phyloP scores from a whole-genome alignment of 2,113 vertebrate species.

The Turnix velox region DNA sequence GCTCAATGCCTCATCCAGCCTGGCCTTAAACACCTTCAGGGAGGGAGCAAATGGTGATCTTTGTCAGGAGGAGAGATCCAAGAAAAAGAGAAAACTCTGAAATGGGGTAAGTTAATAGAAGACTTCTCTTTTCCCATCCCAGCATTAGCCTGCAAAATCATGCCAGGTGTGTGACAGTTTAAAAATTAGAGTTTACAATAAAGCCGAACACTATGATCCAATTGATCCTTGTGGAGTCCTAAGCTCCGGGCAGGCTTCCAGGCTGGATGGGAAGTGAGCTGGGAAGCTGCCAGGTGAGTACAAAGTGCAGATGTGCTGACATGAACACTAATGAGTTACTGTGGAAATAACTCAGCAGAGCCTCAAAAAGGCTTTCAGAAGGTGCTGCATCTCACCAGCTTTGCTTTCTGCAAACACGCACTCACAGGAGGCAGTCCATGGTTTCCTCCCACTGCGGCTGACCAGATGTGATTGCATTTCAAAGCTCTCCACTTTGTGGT shows the following conservation, averaged over 20 bases:
- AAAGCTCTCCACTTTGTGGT: background rate
- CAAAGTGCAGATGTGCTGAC: background rate
- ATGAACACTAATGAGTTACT: accelerated
- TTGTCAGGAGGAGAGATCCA: background rate
- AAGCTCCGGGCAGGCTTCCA: background rate
- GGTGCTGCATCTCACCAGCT: background rate
- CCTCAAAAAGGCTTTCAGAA: background rate
- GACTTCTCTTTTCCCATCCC: background rate
- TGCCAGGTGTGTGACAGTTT: background rate
- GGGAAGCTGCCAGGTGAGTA: background rate
- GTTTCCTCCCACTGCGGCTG: background rate
- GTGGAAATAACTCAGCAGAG: background rate
- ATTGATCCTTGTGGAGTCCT: background rate
- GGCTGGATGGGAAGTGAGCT: background rate
- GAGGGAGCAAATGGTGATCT: background rate
- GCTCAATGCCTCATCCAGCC: too few species aligned
- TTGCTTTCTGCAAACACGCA: background rate
- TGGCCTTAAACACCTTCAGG: too few species aligned
- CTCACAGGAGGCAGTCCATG: accelerated
- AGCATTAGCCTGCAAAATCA: background rate
- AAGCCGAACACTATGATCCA: background rate
- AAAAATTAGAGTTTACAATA: background rate
- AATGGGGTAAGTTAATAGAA: background rate
- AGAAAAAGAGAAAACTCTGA: background rate
- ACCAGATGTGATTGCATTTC: background rate